A percentile compares a stretch with the other conserved stretches of the same genome.
These are phyloP conservation scores for Cyanoderma ruficeps DNA, from an alignment of 2,113 vertebrate genomes.

Conservation along the genomic window DNA sequence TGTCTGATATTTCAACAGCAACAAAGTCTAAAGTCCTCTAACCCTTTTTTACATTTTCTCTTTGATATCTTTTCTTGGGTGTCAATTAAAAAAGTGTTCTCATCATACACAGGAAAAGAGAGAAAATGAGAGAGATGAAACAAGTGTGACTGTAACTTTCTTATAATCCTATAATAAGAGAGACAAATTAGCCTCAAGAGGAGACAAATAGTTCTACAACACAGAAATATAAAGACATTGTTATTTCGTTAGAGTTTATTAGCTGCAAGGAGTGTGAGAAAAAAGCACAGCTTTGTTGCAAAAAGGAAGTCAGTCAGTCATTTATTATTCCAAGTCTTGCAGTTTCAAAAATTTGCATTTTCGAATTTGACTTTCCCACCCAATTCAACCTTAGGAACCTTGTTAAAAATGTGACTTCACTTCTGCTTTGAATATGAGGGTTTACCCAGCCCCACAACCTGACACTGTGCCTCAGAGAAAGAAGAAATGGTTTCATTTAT, in stretches of 20 bases:
- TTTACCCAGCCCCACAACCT: neutral
- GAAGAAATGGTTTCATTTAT: neutral
- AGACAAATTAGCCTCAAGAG: constrained; percentile 24
- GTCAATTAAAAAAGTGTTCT: neutral
- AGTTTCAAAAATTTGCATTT: neutral
- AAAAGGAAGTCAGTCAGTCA: constrained; percentile 44
- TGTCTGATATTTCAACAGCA: constrained; percentile 17
- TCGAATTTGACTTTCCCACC: neutral
- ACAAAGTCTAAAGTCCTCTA: neutral
- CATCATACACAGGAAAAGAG: neutral
- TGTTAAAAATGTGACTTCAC: neutral
- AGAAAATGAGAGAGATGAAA: neutral
- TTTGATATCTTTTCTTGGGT: neutral
- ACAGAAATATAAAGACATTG: neutral
- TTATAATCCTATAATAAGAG: neutral
- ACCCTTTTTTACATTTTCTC: neutral
- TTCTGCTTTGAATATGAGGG: neutral
- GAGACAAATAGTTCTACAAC: constrained; percentile 12
- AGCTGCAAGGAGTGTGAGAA: constrained; percentile 29
- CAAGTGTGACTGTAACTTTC: neutral
- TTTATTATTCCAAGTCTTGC: constrained; percentile 10
- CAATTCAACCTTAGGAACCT: neutral
- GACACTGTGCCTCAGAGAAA: neutral
- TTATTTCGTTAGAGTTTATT: constrained; percentile 53
- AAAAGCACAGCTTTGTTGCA: constrained; percentile 25